Percentiles rank a stretch among this genome's conserved stretches.
These are phyloP conservation scores for Falcunculus frontatus DNA, from an alignment of 2,113 vertebrate species.

Conservation along the genomic window DNA sequence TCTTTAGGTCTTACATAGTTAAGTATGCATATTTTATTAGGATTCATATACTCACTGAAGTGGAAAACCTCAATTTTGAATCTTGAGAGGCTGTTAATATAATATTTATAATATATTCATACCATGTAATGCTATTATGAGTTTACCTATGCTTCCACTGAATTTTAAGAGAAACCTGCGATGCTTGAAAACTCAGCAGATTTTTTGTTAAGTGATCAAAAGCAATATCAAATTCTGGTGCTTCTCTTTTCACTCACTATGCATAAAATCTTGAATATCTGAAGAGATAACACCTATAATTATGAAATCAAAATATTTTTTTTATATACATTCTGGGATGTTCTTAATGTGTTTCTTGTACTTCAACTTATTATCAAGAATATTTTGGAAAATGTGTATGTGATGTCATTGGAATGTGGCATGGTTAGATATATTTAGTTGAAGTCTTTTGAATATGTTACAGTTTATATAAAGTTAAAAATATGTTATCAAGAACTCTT, in stretches of 20 bases:
- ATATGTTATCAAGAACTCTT: background rate
- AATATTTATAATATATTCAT: constrained; percentile 20
- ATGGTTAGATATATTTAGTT: background rate
- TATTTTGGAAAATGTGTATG: background rate
- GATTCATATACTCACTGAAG: background rate
- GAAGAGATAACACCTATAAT: background rate
- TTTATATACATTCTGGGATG: background rate
- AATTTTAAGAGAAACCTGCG: background rate
- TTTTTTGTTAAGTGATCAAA: background rate
- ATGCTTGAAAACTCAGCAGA: background rate
- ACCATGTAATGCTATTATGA: background rate
- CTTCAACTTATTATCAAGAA: background rate
- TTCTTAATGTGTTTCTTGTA: background rate
- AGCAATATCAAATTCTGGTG: background rate
- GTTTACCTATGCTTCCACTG: background rate
- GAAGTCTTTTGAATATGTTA: background rate
- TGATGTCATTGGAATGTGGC: background rate
- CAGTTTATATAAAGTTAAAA: background rate
- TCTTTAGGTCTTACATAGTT: background rate
- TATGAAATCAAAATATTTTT: background rate
- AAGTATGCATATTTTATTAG: background rate
- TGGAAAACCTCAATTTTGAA: constrained; percentile 3
- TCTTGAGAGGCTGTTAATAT: background rate
- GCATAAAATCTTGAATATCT: background rate
- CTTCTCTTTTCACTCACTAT: background rate